phyloP scores from a whole-genome alignment of 2,888 invertebrate genomes.

The Melieria crassipennis region DNA sequence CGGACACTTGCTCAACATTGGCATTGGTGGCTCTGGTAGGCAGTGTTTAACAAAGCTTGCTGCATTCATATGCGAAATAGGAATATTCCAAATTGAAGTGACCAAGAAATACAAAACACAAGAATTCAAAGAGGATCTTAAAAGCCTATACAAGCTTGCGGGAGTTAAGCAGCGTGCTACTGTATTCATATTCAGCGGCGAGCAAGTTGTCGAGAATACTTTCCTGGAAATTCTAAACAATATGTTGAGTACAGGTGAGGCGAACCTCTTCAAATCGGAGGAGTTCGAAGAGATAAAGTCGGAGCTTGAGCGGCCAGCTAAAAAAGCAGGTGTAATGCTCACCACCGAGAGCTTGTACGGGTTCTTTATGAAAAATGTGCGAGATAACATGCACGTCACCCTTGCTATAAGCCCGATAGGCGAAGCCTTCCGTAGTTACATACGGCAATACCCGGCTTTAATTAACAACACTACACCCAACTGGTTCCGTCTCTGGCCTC shows the following conservation, averaged over 20 bases:
- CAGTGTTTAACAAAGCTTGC: conserved; percentile 82
- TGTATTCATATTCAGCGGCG: conserved; percentile 86
- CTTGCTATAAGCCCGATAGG: conserved; percentile 92
- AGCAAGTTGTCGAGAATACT: conserved; percentile 83
- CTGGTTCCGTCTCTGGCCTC: conserved; percentile 92
- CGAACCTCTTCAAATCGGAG: conserved; percentile 87
- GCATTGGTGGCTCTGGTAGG: conserved; percentile 87
- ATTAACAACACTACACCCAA: conserved; percentile 90
- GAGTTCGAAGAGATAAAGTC: conserved; percentile 80
- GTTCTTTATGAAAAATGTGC: conserved; percentile 81
- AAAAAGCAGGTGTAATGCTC: conserved; percentile 66
- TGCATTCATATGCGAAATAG: conserved; percentile 82
- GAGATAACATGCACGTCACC: conserved; percentile 81
- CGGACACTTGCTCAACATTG: conserved; percentile 85
- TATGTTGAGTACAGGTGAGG: conserved; percentile 86
- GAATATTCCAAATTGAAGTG: conserved; percentile 81
- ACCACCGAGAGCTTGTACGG: conserved; percentile 77
- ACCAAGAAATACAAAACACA: conserved; percentile 79
- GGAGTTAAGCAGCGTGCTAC: conserved; percentile 81
- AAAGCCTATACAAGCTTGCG: conserved; percentile 75
- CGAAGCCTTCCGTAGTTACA: conserved; percentile 79
- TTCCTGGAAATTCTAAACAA: conserved; percentile 92
- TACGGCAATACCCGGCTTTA: conserved; percentile 88
- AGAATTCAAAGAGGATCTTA: conserved; percentile 86
- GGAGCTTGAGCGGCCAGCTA: conserved; percentile 56